phyloP scores from a whole-genome alignment of 2,113 vertebrate species.

The Ctenomys sociabilis region DNA sequence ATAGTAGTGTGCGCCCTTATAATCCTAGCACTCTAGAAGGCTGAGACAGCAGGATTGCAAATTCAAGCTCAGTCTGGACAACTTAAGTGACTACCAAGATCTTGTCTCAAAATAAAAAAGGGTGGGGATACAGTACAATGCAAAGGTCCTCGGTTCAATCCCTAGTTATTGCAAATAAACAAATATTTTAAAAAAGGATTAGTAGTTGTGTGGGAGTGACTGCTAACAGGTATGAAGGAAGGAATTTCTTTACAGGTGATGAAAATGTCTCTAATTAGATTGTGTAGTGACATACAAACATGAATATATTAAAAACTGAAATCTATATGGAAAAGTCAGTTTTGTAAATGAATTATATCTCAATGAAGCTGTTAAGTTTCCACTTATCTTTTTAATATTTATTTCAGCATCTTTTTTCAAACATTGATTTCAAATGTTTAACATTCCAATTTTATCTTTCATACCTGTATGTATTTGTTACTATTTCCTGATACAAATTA shows the following conservation, averaged over 20 bases:
- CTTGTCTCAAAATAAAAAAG: background rate
- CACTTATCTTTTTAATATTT: background rate
- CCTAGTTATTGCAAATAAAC: background rate
- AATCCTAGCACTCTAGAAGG: background rate
- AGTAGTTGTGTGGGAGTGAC: background rate
- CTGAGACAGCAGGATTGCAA: background rate
- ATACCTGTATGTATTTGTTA: background rate
- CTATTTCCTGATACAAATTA: slow-evolving; percentile 29
- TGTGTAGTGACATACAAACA: background rate
- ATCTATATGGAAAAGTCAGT: background rate
- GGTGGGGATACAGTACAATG: background rate
- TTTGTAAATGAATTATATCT: background rate
- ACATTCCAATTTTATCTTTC: slow-evolving; percentile 19
- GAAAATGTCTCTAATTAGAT: background rate
- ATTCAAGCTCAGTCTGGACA: background rate
- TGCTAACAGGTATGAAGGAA: background rate
- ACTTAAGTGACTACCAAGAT: background rate
- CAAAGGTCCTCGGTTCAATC: background rate
- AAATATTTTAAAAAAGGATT: background rate
- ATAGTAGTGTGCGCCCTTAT: background rate
- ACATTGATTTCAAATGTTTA: background rate
- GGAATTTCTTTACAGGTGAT: background rate
- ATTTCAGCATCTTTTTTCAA: slow-evolving; percentile 33
- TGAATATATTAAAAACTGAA: slow-evolving; percentile 29
- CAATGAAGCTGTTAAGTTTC: slow-evolving; percentile 8